Evolutionary conservation across 2,113 vertebrate species (phyloP), one percentile per base, ranked within the genome.

Genomic region (Petroica traversi): DNA sequence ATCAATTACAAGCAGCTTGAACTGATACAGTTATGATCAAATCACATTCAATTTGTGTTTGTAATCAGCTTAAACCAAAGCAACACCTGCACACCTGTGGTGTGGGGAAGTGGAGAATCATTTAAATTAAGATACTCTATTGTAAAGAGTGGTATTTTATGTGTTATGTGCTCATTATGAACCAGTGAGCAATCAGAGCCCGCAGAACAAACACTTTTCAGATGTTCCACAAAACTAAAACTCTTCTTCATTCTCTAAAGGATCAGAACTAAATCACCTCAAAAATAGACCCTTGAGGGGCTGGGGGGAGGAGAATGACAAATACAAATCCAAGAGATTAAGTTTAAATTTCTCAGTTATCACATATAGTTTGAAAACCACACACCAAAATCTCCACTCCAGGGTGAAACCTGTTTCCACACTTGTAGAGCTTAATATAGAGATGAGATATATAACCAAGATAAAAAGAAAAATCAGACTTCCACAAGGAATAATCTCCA

Each of bases 401-500:
- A 92, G 97, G 97, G 98, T 97, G 98, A 98, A 98, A 98, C 97
- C 97, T 95, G 84, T 93, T 85, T 95, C 86, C 93, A 97, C 89
- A 93, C 59, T 97, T 31, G 88, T 85, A 95, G 93, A 96, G 89
- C 86, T 95, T 92, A 92, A 79, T 90, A 92, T 1, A 89, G 58
- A 92, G 85, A 96, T 79, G 84, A 96, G 85, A 96, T 82, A 94
- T 79, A 94, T 7, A 96, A 95, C 80, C 88, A 92, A 97, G 82
- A 69, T 43, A 80, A 93, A 97, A 96, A 92, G 28, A 79, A 95
- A 95, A 93, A 82, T 43, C 90, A 93, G 94, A 95, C 52, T 95
- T 97, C 79, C 96, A 97, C 92, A 92, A 96, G 92, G 95, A 95
- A 84, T 90, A 79, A 87, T 79, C 87, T 95, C 91, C 99, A 99